Conservation (phyloP, 2,797 vertebrate species). For the Chromobotia macracanthus region DNA sequence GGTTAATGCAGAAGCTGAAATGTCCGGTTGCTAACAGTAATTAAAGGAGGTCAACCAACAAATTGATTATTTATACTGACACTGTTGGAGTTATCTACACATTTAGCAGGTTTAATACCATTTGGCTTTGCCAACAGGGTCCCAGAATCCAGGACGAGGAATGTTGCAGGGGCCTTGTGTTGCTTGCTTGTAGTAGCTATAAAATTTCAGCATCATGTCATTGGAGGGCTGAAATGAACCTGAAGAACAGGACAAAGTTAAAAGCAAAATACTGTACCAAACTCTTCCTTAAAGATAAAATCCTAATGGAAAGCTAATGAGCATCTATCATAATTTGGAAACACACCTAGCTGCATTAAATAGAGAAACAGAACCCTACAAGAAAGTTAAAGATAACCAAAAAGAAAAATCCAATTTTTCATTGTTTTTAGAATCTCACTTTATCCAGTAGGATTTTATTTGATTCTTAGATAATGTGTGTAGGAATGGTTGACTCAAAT, state of each 20-base stretch:
- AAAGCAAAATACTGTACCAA: neutral
- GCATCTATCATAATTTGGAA: too few relatives aligned
- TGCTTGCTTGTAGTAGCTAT: constrained; percentile 98
- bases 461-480: too few relatives aligned
- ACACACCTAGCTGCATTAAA: too few relatives aligned
- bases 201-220: constrained; percentile 99
- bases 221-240: constrained; percentile 98
- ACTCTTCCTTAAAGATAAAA: neutral
- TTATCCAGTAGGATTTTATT: too few relatives aligned
- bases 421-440: too few relatives aligned
- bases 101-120: constrained; percentile 79
- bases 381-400: too few relatives aligned
- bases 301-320: too few relatives aligned
- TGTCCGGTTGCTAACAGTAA: neutral
- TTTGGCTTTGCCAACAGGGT: constrained; percentile 96
- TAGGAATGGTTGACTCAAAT: too few relatives aligned
- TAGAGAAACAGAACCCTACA: too few relatives aligned
- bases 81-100: neutral
- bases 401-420: too few relatives aligned
- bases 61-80: neutral
- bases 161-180: constrained; percentile 90
- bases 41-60: neutral
- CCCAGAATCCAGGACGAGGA: constrained; percentile 94
- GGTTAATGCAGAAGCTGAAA: neutral
- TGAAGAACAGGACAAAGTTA: constrained; percentile 59